A percentile compares a stretch with the other conserved stretches of the same genome.
Conservation (phyloP, 2,888 invertebrate species). For the Uloborus plumipes region DNA sequence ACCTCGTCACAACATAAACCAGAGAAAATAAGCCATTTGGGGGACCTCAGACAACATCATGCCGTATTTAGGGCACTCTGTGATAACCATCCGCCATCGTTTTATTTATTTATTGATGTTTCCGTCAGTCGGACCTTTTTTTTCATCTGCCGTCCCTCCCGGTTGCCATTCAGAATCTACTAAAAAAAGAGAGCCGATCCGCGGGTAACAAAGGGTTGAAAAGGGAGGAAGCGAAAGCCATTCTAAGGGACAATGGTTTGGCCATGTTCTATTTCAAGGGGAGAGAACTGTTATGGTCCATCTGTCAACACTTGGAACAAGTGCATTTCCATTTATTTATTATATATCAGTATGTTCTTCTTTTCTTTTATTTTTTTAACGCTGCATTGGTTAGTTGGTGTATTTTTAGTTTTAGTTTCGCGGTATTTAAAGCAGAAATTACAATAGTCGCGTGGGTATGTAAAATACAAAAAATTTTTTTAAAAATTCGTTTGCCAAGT, state of each 20-base stretch:
- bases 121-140: neutral
- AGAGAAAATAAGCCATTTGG: conserved; percentile 4
- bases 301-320: too few relatives aligned
- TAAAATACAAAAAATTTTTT: too few relatives aligned
- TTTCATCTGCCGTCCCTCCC: neutral
- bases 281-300: neutral
- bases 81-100: conserved; percentile 46
- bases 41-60: conserved; percentile 15
- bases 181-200: conserved; percentile 5
- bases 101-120: conserved; percentile 41
- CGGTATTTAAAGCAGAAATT: too few relatives aligned
- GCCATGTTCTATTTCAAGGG: conserved; percentile 13
- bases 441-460: too few relatives aligned
- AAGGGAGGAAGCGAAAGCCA: conserved; percentile 21
- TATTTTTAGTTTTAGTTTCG: too few relatives aligned
- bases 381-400: too few relatives aligned
- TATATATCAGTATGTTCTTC: too few relatives aligned
- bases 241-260: conserved; percentile 23
- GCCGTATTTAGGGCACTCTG: conserved; percentile 52
- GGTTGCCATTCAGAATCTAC: neutral
- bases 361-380: too few relatives aligned
- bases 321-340: too few relatives aligned
- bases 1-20: conserved; percentile 14
- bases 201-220: conserved; percentile 25
- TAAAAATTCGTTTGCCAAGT: too few relatives aligned